Base-by-base conservation (phyloP, 2,888 invertebrate genomes). In the Embidobia sp. region DNA sequence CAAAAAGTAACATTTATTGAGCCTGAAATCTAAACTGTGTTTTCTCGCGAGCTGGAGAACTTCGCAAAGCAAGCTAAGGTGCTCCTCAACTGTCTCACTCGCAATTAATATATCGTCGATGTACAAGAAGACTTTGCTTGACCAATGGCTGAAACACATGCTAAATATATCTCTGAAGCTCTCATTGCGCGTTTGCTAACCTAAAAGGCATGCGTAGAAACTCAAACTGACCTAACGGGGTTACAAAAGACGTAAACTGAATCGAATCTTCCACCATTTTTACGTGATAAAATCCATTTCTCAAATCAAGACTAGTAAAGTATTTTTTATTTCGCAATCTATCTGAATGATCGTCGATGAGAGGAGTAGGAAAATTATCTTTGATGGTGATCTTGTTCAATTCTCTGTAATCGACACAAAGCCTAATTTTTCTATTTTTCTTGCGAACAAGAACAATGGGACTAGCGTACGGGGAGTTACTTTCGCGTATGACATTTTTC, bases 321-420 rank as follows among this genome's bases (percentile, higher is more conserved):
- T 61, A 61, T 4, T 10, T 5, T 40, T 63, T 63, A 1, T 8
- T 40, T 8, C 18, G 11, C 5, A 61, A 27, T 3, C 37, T 1
- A 16, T 61, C 61, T 0, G 48, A 8, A 6, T 61, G 8, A 7
- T 61, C 61, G 3, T 61, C 61, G n/a, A 61, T 61, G 13, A 61
- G 7, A 1, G 13, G 48, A 1, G 48, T 37, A 1, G 61, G 61
- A 11, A 11, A 59, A 57, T 57, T 40, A 42, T 57, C 57, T 13
- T 27, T 27, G 2, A 57, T 3, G 2, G 59, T 46, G 2, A 37
- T 35, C 16, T 55, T 55, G 27, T 55, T 55, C 1, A 40, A 1
- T 13, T 55, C 26, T 2, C 22, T 11, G 26, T 19, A 53, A n/a
- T 53, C 51, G 1, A 53, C 22, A 7, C 26, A 53, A 10, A 53